Evolutionary conservation across 2,113 vertebrate species (phyloP).

Genomic region (Eira barbara): DNA sequence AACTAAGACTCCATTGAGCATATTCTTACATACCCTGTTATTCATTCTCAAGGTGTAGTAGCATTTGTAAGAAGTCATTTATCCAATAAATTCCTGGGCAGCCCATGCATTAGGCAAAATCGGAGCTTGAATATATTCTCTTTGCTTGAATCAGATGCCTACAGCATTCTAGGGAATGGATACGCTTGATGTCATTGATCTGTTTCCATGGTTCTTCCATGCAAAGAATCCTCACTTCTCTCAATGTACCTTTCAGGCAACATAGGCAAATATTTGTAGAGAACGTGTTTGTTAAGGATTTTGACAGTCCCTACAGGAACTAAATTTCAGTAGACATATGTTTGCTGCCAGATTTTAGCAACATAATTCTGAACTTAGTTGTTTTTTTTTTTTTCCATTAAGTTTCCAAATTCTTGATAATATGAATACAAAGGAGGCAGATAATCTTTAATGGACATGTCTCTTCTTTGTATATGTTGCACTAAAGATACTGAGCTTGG

Average conservation of each 20-base stretch:
- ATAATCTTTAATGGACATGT: slow-evolving; percentile 72
- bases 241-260: background rate
- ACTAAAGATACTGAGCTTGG: slow-evolving; percentile 62
- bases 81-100: background rate
- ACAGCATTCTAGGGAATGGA: background rate
- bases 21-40: background rate
- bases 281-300: slow-evolving; percentile 54
- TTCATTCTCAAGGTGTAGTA: background rate
- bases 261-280: slow-evolving; percentile 48
- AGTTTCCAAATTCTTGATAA: slow-evolving; percentile 76
- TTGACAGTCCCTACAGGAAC: background rate
- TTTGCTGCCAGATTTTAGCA: slow-evolving; percentile 70
- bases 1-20: background rate
- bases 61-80: background rate
- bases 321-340: slow-evolving; percentile 59
- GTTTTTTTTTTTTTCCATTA: slow-evolving; percentile 68
- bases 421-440: slow-evolving; percentile 65
- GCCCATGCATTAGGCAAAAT: background rate
- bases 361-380: slow-evolving; percentile 66
- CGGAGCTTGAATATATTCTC: background rate
- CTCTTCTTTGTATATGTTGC: slow-evolving; percentile 68
- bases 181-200: background rate
- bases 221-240: background rate
- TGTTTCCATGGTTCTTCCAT: background rate
- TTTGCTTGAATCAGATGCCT: background rate